Conservation (phyloP, 2,113 vertebrate species). For the Canis aureus region DNA sequence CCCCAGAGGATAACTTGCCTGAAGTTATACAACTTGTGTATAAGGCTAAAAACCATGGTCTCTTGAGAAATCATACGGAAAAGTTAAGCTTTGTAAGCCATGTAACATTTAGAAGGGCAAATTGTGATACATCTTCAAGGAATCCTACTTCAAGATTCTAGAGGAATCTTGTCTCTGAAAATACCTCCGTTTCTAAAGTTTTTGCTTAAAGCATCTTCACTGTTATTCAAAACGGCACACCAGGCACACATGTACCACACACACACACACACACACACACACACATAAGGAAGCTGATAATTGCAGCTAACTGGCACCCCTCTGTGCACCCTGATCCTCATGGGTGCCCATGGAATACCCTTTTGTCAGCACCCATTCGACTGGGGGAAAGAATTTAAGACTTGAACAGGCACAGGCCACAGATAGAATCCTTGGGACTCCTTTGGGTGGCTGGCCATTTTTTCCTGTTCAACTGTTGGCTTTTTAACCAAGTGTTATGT, state of each 20-base stretch:
- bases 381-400: accelerated
- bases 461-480: neutral
- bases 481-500: neutral
- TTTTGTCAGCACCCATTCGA: neutral
- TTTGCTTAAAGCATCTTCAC: neutral
- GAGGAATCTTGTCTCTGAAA: neutral
- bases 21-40: neutral
- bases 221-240: neutral
- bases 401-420: neutral
- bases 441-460: accelerated
- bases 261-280: accelerated
- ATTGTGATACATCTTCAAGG: neutral
- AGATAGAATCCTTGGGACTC: accelerated
- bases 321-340: accelerated
- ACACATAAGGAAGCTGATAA: neutral
- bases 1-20: neutral
- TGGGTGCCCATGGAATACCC: accelerated
- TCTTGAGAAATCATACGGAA: neutral
- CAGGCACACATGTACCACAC: neutral
- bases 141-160: neutral
- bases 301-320: neutral
- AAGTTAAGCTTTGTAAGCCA: neutral
- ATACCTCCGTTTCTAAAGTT: neutral
- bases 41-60: neutral
- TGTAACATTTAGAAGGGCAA: neutral